A percentile compares a stretch with the other conserved stretches of the same genome.
Conservation (phyloP, 2,888 invertebrate species). For the Dasysyrphus tricinctus region DNA sequence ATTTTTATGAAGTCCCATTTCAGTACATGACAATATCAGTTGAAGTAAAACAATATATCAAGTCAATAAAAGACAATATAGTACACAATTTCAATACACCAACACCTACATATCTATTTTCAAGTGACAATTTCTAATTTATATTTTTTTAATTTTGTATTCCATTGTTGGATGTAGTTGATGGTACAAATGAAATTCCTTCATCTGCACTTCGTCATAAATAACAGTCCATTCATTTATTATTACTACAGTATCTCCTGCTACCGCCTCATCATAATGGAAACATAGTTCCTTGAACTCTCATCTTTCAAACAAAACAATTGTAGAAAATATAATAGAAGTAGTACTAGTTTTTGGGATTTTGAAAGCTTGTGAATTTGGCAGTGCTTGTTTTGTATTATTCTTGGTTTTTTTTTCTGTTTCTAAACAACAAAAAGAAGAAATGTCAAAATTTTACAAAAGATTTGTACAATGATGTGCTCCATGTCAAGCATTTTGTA, state of each 20-base stretch:
- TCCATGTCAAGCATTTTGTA: constrained; percentile 54
- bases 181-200: constrained; percentile 19
- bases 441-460: constrained; percentile 47
- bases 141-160: constrained; percentile 7
- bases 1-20: constrained; percentile 18
- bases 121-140: constrained; percentile 27
- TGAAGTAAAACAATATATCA: neutral
- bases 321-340: constrained; percentile 13
- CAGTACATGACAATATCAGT: neutral
- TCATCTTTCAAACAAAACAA: neutral
- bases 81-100: neutral
- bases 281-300: constrained; percentile 46
- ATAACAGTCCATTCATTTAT: constrained; percentile 31
- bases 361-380: constrained; percentile 47
- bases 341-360: constrained; percentile 32
- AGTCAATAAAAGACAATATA: constrained; percentile 11
- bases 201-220: constrained; percentile 15
- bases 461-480: constrained; percentile 32
- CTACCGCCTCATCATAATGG: neutral
- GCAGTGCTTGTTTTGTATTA: constrained; percentile 15
- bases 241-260: neutral
- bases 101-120: constrained; percentile 2
- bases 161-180: neutral
- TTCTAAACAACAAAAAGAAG: constrained; percentile 22
- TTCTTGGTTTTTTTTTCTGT: neutral